Base-by-base conservation (phyloP, 2,888 invertebrate species). In the Diaphora mendica region DNA sequence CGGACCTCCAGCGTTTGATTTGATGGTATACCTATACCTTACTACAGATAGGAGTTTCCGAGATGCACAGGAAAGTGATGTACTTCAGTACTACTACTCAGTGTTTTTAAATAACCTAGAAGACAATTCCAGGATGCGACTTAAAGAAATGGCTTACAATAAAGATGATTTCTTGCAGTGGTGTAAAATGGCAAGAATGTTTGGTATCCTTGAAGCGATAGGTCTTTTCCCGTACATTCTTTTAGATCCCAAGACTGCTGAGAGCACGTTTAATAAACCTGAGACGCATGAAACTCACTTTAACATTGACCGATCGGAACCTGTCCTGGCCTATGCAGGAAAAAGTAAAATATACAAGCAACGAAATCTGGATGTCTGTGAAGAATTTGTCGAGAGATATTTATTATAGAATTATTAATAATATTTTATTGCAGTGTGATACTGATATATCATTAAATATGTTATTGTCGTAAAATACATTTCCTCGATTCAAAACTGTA, bases 1-100 rank as follows among this genome's bases (percentile, higher is more conserved):
- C 79, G 91, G 88, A 0, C 94, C 94, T 0, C 95, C 95, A 0
- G 89, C 93, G 0, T 93, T 94, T 73, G 95, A 95, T 73, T 71
- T 94, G 23, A 90, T 90, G 85, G 72, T 85, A 0, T 86, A 92
- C 35, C 77, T 94, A 15, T 92, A 93, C 71, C 73, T 91, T 39
- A 93, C 89, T 0, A 94, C 94, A 2, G 85, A 88, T 0, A 86
- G 85, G 39, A 74, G 76, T 7, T 94, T 93, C 67, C 88, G 94
- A 3, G 84, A 88, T 11, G 68, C 81, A 8, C 71, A 91, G 77
- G 93, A 94, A 77, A 77, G 44, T 0, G 82, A 83, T 55, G 72
- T 93, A 9, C 82, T 89, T 3, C 79, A 83, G 1, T 83, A 90
- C 42, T 94, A 94, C 79, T 93, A 85, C 70, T 75, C 86, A 0